These are phyloP conservation scores for Phallusia fumigata DNA, from an alignment of 23 tunicate genomes.

Conservation along the genomic window DNA sequence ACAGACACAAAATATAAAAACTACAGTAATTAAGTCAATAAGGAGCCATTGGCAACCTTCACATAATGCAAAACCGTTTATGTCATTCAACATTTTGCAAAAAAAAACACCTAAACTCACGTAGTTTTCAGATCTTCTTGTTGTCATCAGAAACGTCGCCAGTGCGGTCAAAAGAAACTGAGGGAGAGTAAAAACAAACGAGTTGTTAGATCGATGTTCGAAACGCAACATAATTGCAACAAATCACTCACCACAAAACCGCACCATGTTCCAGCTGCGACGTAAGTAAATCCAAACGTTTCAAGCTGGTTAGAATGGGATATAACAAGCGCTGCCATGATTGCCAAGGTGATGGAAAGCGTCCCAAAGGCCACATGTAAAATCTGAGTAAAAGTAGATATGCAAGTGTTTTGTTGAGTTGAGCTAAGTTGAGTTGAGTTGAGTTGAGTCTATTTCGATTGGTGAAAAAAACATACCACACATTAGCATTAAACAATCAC, in stretches of 20 bases:
- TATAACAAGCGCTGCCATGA: neutral
- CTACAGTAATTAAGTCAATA: no score
- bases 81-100: no score
- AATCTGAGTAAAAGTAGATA: neutral
- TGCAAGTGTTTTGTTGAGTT: no score
- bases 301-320: neutral
- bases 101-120: neutral
- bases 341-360: neutral
- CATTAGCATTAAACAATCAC: no score
- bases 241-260: conserved; percentile 1
- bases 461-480: no score
- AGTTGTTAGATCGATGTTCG: neutral
- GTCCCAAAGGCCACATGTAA: neutral
- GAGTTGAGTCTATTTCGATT: no score
- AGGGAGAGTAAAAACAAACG: neutral
- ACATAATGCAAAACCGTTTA: no score
- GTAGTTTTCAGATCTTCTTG: neutral
- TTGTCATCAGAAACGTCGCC: neutral
- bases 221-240: neutral
- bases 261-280: conserved; percentile 6
- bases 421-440: no score
- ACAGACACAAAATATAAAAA: no score
- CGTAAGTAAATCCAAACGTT: neutral
- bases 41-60: no score
- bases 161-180: neutral